Conservation (phyloP, 53 echinoderm and acorn worm species). For the Zoroaster sp. region DNA sequence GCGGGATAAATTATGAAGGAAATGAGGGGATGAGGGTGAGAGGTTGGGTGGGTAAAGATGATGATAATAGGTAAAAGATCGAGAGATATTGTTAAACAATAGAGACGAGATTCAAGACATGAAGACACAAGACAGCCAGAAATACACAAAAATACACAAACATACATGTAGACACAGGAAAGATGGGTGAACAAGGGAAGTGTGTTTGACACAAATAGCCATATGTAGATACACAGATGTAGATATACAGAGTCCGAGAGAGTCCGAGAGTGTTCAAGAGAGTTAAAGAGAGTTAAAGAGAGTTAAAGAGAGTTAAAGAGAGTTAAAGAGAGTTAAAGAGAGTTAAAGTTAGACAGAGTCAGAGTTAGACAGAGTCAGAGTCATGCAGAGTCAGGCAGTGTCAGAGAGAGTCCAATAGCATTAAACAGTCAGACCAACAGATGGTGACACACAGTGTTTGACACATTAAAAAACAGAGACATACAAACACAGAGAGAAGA, state of each 20-base stretch:
- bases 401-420: too few species aligned
- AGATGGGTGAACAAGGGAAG: too few species aligned
- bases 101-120: not conserved
- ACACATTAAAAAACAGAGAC: too few species aligned
- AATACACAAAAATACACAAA: not conserved
- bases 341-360: not conserved
- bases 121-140: not conserved
- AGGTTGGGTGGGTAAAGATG: not conserved
- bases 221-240: not conserved
- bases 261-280: too few species aligned
- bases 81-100: not conserved
- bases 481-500: too few species aligned
- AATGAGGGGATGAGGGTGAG: not conserved
- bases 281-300: too few species aligned
- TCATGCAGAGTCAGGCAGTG: too few species aligned
- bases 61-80: not conserved
- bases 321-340: not conserved
- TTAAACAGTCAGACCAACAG: too few species aligned
- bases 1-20: not conserved
- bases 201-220: not conserved
- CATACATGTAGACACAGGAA: not conserved
- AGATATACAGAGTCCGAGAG: too few species aligned
- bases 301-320: too few species aligned
- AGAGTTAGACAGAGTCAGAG: not conserved
- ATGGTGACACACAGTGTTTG: too few species aligned